Conservation (phyloP, 2,113 vertebrate species). For the Trematocara unimaculatum region DNA sequence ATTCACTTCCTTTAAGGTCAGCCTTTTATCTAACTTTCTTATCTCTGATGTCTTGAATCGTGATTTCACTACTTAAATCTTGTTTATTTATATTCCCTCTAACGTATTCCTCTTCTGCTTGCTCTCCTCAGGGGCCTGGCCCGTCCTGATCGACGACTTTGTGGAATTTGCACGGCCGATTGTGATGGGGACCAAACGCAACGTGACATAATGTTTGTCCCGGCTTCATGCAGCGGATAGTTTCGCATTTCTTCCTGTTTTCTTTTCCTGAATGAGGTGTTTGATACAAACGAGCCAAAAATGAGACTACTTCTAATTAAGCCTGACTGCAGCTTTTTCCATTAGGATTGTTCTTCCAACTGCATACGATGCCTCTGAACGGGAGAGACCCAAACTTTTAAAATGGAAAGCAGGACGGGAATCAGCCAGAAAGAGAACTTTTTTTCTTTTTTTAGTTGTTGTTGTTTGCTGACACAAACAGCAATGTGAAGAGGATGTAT, state of each 20-base stretch:
- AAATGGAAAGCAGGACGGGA: constrained; percentile 4
- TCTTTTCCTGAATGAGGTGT: constrained; percentile 34
- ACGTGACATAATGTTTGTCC: constrained; percentile 67
- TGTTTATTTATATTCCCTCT: neutral
- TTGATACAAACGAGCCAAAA: constrained; percentile 64
- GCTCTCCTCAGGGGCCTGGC: constrained; percentile 83
- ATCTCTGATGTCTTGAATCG: neutral
- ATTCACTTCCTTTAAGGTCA: neutral
- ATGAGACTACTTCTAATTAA: constrained; percentile 53
- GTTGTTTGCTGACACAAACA: neutral
- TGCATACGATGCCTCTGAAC: constrained; percentile 27
- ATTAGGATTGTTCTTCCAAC: constrained; percentile 40
- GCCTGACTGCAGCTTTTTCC: constrained; percentile 48
- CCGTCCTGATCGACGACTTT: constrained; percentile 94
- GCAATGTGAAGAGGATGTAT: constrained; percentile 9
- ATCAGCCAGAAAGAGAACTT: neutral
- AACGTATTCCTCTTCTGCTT: neutral
- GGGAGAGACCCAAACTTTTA: neutral
- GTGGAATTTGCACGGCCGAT: constrained; percentile 92
- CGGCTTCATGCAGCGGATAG: neutral
- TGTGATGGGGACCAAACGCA: constrained; percentile 79
- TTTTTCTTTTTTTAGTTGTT: neutral
- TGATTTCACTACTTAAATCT: neutral
- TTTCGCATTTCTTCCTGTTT: constrained; percentile 26
- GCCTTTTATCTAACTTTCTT: neutral